Evolutionary conservation across 1,140 invertebrate genomes (phyloP).

Genomic region (Brachionus manjavacas): DNA sequence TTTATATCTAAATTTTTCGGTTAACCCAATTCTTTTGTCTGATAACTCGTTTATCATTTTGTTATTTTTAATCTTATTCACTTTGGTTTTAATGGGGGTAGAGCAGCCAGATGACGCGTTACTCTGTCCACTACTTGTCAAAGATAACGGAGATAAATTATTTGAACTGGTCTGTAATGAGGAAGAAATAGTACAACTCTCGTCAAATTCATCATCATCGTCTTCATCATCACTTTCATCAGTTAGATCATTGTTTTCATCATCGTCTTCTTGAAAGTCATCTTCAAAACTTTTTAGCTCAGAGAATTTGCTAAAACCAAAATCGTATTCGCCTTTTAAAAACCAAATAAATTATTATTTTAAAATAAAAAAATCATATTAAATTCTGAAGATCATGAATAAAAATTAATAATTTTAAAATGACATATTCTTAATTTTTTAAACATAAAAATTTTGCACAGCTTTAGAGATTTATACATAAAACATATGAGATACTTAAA

Average conservation of each 20-base stretch:
- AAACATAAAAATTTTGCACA: too few species aligned
- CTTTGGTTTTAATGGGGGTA: neutral
- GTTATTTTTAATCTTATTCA: neutral
- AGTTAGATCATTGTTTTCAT: neutral
- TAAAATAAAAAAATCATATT: too few species aligned
- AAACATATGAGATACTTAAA: too few species aligned
- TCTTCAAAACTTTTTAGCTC: neutral
- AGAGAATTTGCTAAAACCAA: neutral
- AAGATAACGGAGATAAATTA: neutral
- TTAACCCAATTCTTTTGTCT: neutral
- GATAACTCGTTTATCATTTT: neutral
- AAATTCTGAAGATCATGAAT: too few species aligned
- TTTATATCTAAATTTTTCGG: neutral
- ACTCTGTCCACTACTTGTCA: neutral
- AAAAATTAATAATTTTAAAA: too few species aligned
- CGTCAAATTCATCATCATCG: slow-evolving; percentile 33
- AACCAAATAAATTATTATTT: neutral
- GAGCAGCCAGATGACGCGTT: neutral
- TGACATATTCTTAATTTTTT: too few species aligned
- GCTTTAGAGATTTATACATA: too few species aligned
- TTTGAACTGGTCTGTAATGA: neutral
- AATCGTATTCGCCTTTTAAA: neutral
- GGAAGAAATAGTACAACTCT: neutral
- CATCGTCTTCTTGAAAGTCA: neutral
- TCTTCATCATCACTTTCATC: slow-evolving; percentile 10